Percentiles rank a stretch among this genome's conserved stretches.
These are phyloP conservation scores for Meles meles DNA, from an alignment of 2,113 vertebrate species.

Conservation along the genomic window DNA sequence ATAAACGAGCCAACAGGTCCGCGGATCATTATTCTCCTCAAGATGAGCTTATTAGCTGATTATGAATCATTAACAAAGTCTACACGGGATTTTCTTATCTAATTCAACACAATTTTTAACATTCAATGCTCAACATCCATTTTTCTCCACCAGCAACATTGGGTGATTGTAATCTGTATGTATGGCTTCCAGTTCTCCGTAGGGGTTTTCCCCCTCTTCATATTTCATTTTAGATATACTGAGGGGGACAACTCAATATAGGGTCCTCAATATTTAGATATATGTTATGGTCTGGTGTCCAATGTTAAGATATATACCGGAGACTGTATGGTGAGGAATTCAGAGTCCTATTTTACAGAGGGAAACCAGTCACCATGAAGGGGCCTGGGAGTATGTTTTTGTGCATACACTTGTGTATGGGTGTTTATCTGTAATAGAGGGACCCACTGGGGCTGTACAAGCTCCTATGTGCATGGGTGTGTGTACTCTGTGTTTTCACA, in stretches of 20 bases:
- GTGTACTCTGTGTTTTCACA: background rate
- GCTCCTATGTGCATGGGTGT: background rate
- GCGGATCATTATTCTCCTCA: slow-evolving; percentile 96
- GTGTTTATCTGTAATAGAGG: background rate
- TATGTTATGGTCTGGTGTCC: background rate
- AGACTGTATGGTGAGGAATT: slow-evolving; percentile 3
- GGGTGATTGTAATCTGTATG: slow-evolving; percentile 78
- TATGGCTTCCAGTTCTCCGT: slow-evolving; percentile 47
- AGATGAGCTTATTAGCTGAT: slow-evolving; percentile 96
- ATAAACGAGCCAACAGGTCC: slow-evolving; percentile 98
- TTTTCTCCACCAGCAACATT: slow-evolving; percentile 78
- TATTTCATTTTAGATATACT: slow-evolving; percentile 67
- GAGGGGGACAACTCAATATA: background rate
- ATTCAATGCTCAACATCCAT: slow-evolving; percentile 82
- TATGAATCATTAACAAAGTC: slow-evolving; percentile 93
- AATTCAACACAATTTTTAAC: slow-evolving; percentile 87
- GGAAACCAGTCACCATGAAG: background rate
- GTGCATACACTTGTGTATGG: background rate
- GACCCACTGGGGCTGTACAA: background rate
- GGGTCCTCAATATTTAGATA: background rate
- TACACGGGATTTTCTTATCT: slow-evolving; percentile 90
- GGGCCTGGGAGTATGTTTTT: background rate
- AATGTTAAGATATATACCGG: background rate
- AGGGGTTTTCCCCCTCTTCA: slow-evolving; percentile 31
- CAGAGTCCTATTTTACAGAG: background rate